Percentiles rank a stretch among this genome's conserved stretches.
phyloP scores from a whole-genome alignment of 2,113 vertebrate species.

The Takifugu bimaculatus region DNA sequence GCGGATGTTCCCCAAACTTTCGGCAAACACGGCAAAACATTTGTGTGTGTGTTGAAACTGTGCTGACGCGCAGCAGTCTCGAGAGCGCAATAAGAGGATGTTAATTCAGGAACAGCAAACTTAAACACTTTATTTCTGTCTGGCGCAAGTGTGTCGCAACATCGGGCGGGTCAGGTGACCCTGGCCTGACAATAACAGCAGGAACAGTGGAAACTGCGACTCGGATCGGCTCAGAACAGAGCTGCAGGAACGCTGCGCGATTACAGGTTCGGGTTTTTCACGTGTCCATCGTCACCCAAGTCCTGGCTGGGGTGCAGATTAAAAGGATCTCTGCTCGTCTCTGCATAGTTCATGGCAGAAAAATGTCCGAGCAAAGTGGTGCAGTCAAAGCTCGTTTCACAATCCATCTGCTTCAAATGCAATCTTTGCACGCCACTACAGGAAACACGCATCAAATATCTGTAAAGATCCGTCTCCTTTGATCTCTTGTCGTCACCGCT shows the following conservation, averaged over 20 bases:
- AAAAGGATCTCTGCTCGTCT: too few relatives aligned
- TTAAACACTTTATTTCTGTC: slow-evolving; percentile 64
- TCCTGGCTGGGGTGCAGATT: too few relatives aligned
- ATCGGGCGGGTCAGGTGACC: slow-evolving; percentile 27
- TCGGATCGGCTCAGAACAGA: background rate
- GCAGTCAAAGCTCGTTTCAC: background rate
- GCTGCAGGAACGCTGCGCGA: background rate
- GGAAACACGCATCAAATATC: slow-evolving; percentile 1
- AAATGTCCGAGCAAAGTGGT: too few relatives aligned
- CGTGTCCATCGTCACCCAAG: background rate
- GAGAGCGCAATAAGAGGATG: slow-evolving; percentile 67
- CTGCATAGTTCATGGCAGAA: too few relatives aligned
- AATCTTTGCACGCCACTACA: background rate
- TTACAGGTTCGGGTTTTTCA: background rate
- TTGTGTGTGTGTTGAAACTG: slow-evolving; percentile 46
- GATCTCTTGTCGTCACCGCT: slow-evolving; percentile 62
- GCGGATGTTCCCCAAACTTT: slow-evolving; percentile 11
- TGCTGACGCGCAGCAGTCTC: slow-evolving; percentile 51
- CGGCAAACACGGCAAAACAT: slow-evolving; percentile 21
- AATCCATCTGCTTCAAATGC: background rate
- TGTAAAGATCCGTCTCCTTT: background rate
- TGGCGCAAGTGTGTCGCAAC: slow-evolving; percentile 64
- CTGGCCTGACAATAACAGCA: slow-evolving; percentile 20
- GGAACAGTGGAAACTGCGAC: slow-evolving; percentile 10
- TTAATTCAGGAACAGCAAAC: slow-evolving; percentile 70